Conservation (phyloP, 2,888 invertebrate genomes). For the Lasioglossum calceatum region DNA sequence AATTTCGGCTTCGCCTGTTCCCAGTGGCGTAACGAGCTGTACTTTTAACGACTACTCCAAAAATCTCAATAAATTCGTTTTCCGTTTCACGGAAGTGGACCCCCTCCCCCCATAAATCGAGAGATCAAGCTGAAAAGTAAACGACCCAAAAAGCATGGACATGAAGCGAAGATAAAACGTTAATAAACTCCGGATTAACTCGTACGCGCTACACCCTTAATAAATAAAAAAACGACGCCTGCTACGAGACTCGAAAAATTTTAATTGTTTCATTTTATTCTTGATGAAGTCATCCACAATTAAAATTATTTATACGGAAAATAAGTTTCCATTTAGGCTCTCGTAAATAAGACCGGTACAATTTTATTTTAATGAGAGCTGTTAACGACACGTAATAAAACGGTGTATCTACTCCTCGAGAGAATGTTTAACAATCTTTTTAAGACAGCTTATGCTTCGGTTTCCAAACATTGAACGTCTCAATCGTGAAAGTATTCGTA, state of each 20-base stretch:
- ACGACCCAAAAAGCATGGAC: neutral
- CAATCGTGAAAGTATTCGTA: too few relatives aligned
- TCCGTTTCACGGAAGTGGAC: neutral
- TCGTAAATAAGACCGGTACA: neutral
- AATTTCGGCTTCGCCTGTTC: constrained; percentile 24
- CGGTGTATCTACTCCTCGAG: too few relatives aligned
- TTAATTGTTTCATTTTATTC: neutral
- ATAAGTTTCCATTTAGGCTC: neutral
- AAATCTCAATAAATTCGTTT: neutral
- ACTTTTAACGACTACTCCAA: neutral
- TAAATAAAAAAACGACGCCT: neutral
- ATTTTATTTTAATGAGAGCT: neutral
- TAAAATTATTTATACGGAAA: neutral
- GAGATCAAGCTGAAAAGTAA: too few relatives aligned
- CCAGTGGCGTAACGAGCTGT: constrained; percentile 35
- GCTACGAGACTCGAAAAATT: neutral
- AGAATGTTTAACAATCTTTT: too few relatives aligned
- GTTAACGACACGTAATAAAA: neutral
- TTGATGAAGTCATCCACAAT: too few relatives aligned
- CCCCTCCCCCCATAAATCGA: neutral
- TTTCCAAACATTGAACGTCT: too few relatives aligned
- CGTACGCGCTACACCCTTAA: neutral
- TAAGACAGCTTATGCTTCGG: too few relatives aligned
- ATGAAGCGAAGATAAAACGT: neutral
- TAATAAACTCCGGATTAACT: neutral